A percentile compares a stretch with the other conserved stretches of the same genome.
phyloP scores from a whole-genome alignment of 2,888 invertebrate genomes.

The Linnaemya tessellans region DNA sequence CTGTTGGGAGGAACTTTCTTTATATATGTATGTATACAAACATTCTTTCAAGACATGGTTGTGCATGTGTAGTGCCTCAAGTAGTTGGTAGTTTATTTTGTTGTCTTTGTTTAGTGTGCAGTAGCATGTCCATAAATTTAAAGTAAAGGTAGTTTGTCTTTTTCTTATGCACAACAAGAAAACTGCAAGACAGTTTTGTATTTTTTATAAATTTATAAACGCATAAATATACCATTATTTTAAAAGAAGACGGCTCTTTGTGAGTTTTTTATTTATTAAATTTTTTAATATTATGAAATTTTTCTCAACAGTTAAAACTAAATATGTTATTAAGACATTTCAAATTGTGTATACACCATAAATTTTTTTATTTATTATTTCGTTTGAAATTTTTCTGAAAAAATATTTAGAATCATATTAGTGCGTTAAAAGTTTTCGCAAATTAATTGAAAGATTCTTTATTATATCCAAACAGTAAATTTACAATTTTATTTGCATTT shows the following conservation, averaged over 20 bases:
- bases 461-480: slow-evolving; percentile 7
- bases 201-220: slow-evolving; percentile 71
- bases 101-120: slow-evolving; percentile 1
- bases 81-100: slow-evolving; percentile 31
- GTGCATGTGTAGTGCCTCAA: slow-evolving; percentile 11
- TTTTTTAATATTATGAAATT: too few species aligned
- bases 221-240: slow-evolving; percentile 60
- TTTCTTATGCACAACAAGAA: slow-evolving; percentile 2
- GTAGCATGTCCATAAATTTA: slow-evolving; percentile 63
- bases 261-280: neutral
- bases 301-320: too few species aligned
- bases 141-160: slow-evolving; percentile 66
- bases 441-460: neutral
- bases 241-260: neutral
- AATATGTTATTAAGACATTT: too few species aligned
- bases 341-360: too few species aligned
- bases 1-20: neutral
- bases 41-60: neutral
- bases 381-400: too few species aligned
- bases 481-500: slow-evolving; percentile 29
- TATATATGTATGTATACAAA: neutral
- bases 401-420: too few species aligned
- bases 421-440: neutral
- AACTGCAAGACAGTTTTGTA: slow-evolving; percentile 31
- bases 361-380: too few species aligned